Base-by-base conservation (phyloP, 23 tunicate genomes). In the Halocynthia roretzi region DNA sequence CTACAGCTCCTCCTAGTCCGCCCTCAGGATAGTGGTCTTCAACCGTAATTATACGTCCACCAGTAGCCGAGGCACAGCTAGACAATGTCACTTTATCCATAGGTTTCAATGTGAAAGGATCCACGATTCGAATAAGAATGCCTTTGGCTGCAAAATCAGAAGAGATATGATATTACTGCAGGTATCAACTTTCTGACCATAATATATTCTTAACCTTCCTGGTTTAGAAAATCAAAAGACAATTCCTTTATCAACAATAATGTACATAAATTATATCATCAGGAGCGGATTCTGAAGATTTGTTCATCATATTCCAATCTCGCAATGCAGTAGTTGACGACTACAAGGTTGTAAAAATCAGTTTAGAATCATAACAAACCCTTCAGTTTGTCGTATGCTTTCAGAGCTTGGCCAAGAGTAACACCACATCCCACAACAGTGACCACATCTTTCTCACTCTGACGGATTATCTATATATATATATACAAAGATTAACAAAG, bases 11-110 rank as follows among this genome's bases (percentile, higher is more conserved):
- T 0, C 98, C 98, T 67, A 92, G 78, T 48, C 98, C 98, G 8
- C 98, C 98, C 56, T 94, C 89, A 5, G 96, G 84, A 65, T 94
- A 94, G 56, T 94, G 99, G 56, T 94, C 99, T 63, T 94, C 99
- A 11, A 94, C 99, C 2, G 99, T 94, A 68, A 94, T 80, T 10
- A 94, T 61, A 11, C 82, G 71, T 5, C 99, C 99, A 21, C 87
- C 87, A 58, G 99, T 94, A 17, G 83, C 78, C 15, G 56, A 65
- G n/a, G 82, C 99, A 57, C 83, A 77, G 7, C 57, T 62, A 7
- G 76, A 7, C 40, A 94, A 63, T 5, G 96, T 84, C 2, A 66
- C 87, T 49, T 77, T 71, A 56, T 94, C 99, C 21, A 94, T 72
- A 9, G 99, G 99, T 68, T 88, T 94, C 51, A 94, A 50, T 5